These are phyloP conservation scores for Bombylius discolor DNA, from an alignment of 2,888 invertebrate genomes.

Conservation along the genomic window DNA sequence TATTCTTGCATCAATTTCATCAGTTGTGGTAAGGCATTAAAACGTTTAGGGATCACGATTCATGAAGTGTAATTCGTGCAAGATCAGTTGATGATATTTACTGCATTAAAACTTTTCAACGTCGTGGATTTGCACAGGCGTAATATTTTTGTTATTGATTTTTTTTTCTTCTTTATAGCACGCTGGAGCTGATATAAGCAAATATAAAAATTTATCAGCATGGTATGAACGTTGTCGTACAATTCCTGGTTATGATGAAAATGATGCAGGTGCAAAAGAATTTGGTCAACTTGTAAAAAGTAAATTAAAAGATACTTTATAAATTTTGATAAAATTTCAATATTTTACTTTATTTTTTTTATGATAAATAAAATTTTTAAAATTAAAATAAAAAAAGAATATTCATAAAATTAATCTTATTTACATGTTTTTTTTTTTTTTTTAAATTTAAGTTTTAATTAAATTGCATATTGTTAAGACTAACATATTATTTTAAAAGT, in stretches of 20 bases:
- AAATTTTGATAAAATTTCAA: constrained; percentile 1
- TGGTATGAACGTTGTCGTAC: constrained; percentile 47
- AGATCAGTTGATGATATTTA: too few relatives aligned
- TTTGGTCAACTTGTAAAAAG: constrained; percentile 46
- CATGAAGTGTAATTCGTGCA: too few relatives aligned
- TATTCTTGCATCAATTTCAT: constrained; percentile 33
- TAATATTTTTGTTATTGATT: background rate
- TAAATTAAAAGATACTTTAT: constrained; percentile 31
- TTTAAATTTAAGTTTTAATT: too few relatives aligned
- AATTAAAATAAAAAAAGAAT: constrained; percentile 1
- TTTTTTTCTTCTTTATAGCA: constrained; percentile 5
- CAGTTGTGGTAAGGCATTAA: constrained; percentile 25
- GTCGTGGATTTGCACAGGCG: background rate
- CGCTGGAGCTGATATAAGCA: constrained; percentile 13
- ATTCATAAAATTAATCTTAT: background rate
- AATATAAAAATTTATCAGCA: constrained; percentile 13
- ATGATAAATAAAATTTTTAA: background rate
- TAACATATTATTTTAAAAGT: too few relatives aligned
- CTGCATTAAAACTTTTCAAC: too few relatives aligned
- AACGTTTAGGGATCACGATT: too few relatives aligned
- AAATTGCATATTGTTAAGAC: too few relatives aligned
- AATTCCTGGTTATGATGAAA: constrained; percentile 46
- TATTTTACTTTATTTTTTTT: background rate
- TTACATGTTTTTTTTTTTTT: too few relatives aligned
- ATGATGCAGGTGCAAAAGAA: constrained; percentile 44